Conservation (phyloP, 2,888 invertebrate species). For the Entomobrya multifasciata region DNA sequence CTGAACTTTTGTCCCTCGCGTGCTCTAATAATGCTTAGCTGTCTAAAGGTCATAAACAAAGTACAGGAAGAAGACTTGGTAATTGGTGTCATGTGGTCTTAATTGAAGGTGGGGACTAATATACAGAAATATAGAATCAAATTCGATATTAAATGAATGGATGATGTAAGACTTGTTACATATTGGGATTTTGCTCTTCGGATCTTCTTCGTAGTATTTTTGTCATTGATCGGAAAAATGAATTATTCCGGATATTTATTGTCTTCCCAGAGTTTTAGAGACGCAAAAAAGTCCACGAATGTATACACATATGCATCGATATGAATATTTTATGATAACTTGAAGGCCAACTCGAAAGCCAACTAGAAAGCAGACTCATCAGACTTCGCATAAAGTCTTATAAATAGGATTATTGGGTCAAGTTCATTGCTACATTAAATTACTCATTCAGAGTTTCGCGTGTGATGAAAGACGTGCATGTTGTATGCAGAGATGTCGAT, state of each 20-base stretch:
- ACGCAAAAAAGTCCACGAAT: slow-evolving; percentile 34
- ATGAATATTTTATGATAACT: slow-evolving; percentile 57
- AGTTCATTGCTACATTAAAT: slow-evolving; percentile 57
- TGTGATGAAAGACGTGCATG: background rate
- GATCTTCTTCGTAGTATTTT: too few relatives aligned
- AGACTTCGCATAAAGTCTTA: background rate
- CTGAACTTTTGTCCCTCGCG: background rate
- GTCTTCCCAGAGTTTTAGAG: background rate
- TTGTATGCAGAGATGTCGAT: background rate
- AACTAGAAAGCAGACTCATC: background rate
- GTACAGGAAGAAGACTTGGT: background rate
- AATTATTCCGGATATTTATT: slow-evolving; percentile 19
- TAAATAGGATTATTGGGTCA: slow-evolving; percentile 65
- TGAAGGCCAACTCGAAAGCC: slow-evolving; percentile 37
- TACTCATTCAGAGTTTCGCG: slow-evolving; percentile 10
- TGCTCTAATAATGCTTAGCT: background rate
- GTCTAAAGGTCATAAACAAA: background rate
- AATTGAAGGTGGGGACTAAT: background rate
- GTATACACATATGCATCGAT: background rate
- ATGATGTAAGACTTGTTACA: too few relatives aligned
- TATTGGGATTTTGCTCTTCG: too few relatives aligned
- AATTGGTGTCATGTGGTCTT: too few relatives aligned
- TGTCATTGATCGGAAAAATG: background rate
- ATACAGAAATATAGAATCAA: background rate
- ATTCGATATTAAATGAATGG: background rate